Evolutionary conservation across 2,797 vertebrate species (phyloP).

Genomic region (Rachycentron canadum): DNA sequence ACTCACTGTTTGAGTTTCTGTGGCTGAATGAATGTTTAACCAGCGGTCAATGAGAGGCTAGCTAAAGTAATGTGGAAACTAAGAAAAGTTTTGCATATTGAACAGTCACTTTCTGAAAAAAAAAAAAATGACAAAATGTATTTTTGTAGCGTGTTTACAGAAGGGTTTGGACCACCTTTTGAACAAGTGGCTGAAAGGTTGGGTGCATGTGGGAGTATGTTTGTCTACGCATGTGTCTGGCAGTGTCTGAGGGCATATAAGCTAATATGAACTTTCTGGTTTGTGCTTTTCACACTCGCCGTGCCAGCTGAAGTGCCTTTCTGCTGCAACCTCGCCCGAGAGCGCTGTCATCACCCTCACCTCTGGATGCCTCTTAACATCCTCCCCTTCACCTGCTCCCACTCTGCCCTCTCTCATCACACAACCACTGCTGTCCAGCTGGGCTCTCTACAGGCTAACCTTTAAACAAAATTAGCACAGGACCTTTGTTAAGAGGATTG

Average conservation of each 20-base stretch:
- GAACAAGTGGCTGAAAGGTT: conserved; percentile 33
- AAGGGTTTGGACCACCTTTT: conserved; percentile 21
- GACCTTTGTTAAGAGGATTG: conserved; percentile 43
- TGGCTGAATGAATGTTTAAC: not conserved
- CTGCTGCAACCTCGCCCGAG: conserved; percentile 12
- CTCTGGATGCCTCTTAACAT: conserved; percentile 52
- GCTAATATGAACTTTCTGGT: conserved; percentile 43
- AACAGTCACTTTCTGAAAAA: not conserved
- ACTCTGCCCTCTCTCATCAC: conserved; percentile 37
- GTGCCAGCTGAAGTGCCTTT: conserved; percentile 59
- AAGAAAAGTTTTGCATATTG: conserved; percentile 21
- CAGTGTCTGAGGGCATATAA: conserved; percentile 1
- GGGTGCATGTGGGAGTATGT: not conserved
- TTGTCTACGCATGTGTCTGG: not conserved
- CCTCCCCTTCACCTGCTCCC: conserved; percentile 38
- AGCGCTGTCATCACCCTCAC: conserved; percentile 58
- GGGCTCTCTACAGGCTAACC: conserved; percentile 33
- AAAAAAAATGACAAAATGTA: not conserved
- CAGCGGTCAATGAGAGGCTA: not conserved
- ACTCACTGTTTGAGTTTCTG: not conserved
- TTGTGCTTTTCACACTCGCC: conserved; percentile 43
- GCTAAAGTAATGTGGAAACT: conserved; percentile 1
- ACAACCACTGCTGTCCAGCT: conserved; percentile 27
- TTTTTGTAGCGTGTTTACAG: conserved; percentile 21
- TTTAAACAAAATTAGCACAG: conserved; percentile 46